A percentile compares a stretch with the other conserved stretches of the same genome.
Evolutionary conservation across 2,113 vertebrate species (phyloP).

Genomic region (Penelope pileata): DNA sequence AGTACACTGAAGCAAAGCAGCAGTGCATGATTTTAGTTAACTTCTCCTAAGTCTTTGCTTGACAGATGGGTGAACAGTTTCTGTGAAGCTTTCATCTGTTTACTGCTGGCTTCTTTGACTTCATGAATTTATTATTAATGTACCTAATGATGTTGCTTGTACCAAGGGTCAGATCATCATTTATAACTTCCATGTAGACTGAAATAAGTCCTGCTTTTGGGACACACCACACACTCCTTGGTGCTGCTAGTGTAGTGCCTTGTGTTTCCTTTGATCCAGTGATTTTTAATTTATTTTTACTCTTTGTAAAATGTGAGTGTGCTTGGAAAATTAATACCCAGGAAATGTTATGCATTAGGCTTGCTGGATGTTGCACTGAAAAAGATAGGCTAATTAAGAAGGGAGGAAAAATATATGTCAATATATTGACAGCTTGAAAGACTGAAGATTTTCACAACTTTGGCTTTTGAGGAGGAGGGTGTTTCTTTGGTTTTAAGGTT

Average conservation of each 20-base stretch:
- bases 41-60: not conserved
- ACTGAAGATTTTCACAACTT: not conserved
- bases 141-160: conserved; percentile 17
- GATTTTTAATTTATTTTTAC: conserved; percentile 73
- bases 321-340: conserved; percentile 63
- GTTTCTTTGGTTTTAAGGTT: not conserved
- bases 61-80: not conserved
- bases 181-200: conserved; percentile 36
- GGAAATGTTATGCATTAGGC: conserved; percentile 52
- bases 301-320: conserved; percentile 56
- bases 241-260: conserved; percentile 12
- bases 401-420: not conserved
- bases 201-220: conserved; percentile 50
- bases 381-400: conserved; percentile 56
- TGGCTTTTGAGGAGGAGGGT: not conserved
- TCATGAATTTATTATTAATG: conserved; percentile 52
- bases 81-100: conserved; percentile 38
- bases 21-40: not conserved
- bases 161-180: conserved; percentile 28
- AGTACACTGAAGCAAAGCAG: not conserved
- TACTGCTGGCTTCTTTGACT: conserved; percentile 20
- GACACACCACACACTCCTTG: conserved; percentile 19
- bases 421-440: not conserved
- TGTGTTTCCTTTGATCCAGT: conserved; percentile 59
- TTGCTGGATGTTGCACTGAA: conserved; percentile 34